A percentile compares a stretch with the other conserved stretches of the same genome.
These are phyloP conservation scores for Leptura quadrifasciata DNA, from an alignment of 2,888 invertebrate species.

Conservation along the genomic window DNA sequence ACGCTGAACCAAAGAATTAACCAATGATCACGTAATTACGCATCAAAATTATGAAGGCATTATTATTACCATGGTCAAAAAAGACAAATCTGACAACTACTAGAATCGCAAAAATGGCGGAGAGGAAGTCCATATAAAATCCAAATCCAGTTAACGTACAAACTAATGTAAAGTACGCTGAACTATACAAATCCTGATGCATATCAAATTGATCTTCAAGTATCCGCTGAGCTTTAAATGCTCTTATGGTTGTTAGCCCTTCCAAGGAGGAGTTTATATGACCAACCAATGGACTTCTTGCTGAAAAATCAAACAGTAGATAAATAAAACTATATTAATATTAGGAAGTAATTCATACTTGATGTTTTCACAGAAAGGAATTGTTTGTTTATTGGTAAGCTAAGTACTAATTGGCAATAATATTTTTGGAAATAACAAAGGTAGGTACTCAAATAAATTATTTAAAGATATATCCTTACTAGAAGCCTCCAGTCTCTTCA, in stretches of 20 bases:
- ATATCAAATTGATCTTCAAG: conserved; percentile 65
- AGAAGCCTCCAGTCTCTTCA: conserved; percentile 56
- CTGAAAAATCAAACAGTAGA: conserved; percentile 52
- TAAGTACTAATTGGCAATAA: no score
- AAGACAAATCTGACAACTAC: conserved; percentile 54
- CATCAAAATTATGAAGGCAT: background rate
- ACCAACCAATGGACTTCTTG: conserved; percentile 67
- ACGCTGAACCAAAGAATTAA: no score
- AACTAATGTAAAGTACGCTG: conserved; percentile 62
- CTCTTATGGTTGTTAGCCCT: conserved; percentile 68
- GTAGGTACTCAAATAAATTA: no score
- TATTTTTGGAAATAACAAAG: conserved; percentile 49
- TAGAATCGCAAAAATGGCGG: conserved; percentile 51
- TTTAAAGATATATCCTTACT: conserved; percentile 48
- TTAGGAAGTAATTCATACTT: no score
- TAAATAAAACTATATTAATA: background rate
- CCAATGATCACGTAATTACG: no score
- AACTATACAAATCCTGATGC: conserved; percentile 67
- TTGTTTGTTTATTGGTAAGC: no score
- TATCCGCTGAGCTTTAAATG: conserved; percentile 61
- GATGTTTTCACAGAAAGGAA: no score
- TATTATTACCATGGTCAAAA: conserved; percentile 43
- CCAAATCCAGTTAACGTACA: conserved; percentile 62
- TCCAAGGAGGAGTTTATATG: conserved; percentile 67
- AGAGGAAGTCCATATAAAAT: conserved; percentile 62